phyloP scores from a whole-genome alignment of 1,140 invertebrate species.

The Dendroctonus ponderosae region DNA sequence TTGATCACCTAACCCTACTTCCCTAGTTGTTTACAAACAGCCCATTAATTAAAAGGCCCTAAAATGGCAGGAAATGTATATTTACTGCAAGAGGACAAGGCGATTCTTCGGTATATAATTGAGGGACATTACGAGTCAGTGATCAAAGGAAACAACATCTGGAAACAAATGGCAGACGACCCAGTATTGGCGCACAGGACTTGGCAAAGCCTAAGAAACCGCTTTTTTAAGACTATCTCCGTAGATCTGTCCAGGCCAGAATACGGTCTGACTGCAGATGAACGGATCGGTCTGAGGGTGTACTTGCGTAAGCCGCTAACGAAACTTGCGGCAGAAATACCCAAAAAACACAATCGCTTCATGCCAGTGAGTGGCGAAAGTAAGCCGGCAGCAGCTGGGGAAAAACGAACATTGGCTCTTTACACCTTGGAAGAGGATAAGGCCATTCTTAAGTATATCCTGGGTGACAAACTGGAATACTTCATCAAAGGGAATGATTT shows the following conservation, averaged over 20 bases:
- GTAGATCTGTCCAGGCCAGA: neutral
- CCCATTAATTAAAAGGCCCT: too few relatives aligned
- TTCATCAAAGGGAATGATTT: neutral
- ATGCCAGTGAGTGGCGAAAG: too few relatives aligned
- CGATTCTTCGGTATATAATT: neutral
- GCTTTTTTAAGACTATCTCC: neutral
- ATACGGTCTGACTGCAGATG: slow-evolving; percentile 1
- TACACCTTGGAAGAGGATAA: neutral
- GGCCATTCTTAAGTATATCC: neutral
- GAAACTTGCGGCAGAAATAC: too few relatives aligned
- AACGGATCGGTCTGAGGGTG: neutral
- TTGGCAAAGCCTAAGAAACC: slow-evolving; percentile 4
- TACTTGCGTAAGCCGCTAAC: too few relatives aligned
- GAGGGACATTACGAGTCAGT: neutral
- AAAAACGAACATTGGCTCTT: neutral
- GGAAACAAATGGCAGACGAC: slow-evolving; percentile 7
- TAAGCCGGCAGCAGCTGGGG: too few relatives aligned
- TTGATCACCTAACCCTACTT: too few relatives aligned
- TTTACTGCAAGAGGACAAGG: neutral
- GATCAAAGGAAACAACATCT: slow-evolving; percentile 7
- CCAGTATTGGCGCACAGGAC: neutral
- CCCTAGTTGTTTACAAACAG: too few relatives aligned
- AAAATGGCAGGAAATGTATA: too few relatives aligned
- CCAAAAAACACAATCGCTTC: too few relatives aligned
- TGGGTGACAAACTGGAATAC: neutral